Evolutionary conservation across 2,797 vertebrate species (phyloP), one percentile per base, ranked within the genome.

Genomic region (Paramormyrops hopkinsi): DNA sequence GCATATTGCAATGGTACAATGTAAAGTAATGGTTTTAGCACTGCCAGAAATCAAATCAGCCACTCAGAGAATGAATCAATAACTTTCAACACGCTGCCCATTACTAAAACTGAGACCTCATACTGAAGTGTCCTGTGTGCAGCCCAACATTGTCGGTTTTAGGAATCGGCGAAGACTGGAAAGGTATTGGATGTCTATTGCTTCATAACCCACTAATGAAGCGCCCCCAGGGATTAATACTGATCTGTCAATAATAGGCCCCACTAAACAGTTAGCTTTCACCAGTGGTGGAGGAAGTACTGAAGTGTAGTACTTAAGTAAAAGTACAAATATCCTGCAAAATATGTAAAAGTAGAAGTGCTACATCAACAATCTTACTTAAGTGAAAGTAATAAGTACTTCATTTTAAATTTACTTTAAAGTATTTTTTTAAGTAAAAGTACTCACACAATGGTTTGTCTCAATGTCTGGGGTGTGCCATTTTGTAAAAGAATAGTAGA

Each of bases 111-210:
- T 37, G 51, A 76, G 12, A 76, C 14, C 14, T 33, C 29, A 56
- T 76, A 41, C 4, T 19, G 90, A 3, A 92, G 44, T 84, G 91
- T 88, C 86, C 59, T 91, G 89, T 62, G 54, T 85, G 82, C 79
- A 59, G 79, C 33, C n/a, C 46, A 53, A 50, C 11, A 51, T 14
- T 22, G 33, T 1, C 19, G 3, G 9, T 14, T 50, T 69, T 6
- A 88, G 87, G 44, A 46, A 73, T 33, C 25, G 37, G 11, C 3
- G 29, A 33, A 33, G 25, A 69, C 29, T 37, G 65, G 4, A 5
- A 73, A 33, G 4, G 4, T 73, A 37, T 14, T 73, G 29, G 12
- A 17, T n/a, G 19, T 48, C n/a, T 50, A 56, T 56, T n/a, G 54
- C 54, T 56, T 56, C 5, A 56, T 56, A 56, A 56, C 54, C 54